phyloP scores from a whole-genome alignment of 1,140 invertebrate genomes.

The Aporrectodea caliginosa region DNA sequence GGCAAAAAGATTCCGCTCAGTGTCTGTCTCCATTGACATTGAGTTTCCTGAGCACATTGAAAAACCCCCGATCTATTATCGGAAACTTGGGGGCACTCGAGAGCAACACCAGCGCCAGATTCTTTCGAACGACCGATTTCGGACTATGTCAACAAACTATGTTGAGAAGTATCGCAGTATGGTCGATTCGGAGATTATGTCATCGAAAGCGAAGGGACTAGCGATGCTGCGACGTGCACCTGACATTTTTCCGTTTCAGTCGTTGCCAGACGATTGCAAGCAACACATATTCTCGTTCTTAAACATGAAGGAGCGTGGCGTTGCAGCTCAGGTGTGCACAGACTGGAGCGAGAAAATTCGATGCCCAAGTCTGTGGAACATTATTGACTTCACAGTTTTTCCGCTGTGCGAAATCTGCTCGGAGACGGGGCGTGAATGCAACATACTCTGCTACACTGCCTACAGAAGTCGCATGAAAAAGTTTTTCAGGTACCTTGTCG shows the following conservation, averaged over 20 bases:
- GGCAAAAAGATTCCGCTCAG: slow-evolving; percentile 4
- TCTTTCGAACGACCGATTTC: not conserved
- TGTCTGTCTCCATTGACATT: not conserved
- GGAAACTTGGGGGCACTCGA: not conserved
- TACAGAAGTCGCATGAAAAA: slow-evolving; percentile 42
- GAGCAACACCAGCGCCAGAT: not conserved
- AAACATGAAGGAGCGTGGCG: slow-evolving; percentile 41
- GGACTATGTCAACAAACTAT: not conserved
- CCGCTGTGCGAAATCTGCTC: slow-evolving; percentile 39
- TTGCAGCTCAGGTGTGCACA: slow-evolving; percentile 38
- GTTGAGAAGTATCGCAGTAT: not conserved
- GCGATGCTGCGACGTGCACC: not conserved
- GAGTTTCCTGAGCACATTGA: not conserved
- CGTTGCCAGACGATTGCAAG: slow-evolving; percentile 46
- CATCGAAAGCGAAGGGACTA: not conserved
- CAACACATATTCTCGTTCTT: slow-evolving; percentile 48
- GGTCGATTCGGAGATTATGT: not conserved
- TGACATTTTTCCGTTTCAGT: slow-evolving; percentile 41
- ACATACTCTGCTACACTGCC: slow-evolving; percentile 40
- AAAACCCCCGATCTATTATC: not conserved
- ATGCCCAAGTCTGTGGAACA: slow-evolving; percentile 43
- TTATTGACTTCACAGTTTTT: slow-evolving; percentile 43
- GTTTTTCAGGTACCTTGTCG: slow-evolving; percentile 38
- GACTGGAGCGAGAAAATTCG: slow-evolving; percentile 40
- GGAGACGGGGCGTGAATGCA: slow-evolving; percentile 37